Evolutionary conservation across 2,113 vertebrate genomes (phyloP), one percentile per base, ranked within the genome.

Genomic region (Delphinus delphis): DNA sequence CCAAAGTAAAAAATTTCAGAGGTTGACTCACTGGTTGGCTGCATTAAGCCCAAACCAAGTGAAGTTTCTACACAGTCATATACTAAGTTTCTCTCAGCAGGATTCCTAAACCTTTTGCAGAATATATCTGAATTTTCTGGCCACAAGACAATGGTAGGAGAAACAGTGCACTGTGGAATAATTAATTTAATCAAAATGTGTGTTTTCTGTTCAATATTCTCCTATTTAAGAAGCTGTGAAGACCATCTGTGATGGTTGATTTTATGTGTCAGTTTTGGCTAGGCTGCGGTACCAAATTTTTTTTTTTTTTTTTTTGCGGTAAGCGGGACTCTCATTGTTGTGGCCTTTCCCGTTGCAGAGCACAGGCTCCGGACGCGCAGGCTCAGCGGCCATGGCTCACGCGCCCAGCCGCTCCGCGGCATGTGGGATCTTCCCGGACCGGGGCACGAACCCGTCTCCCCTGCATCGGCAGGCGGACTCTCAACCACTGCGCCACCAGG

Each of bases 31-130:
- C 6, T 0, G 65, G 8, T 21, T 96, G 47, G 3, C 15, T 90
- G 1, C 26, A 60, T 38, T 96, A 95, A 93, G 95, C 97, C 93
- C 87, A 95, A 96, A 82, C 15, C 6, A 25, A 93, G 21, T 31
- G 63, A 63, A 85, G 31, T 87, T 74, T 5, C 0, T 65, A 13
- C 2, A 70, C 18, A 79, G 38, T 60, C 79, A 47, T 8, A 23
- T 41, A 73, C 8, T 87, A 63, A 86, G 5, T 81, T 65, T 77
- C 11, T 88, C 53, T 95, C 38, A 36, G 53, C 33, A 70, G 10
- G 17, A 81, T 38, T 60, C 28, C 36, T 38, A 87, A 89, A 21
- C 9, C 9, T 71, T 79, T 85, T 41, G 47, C 38, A 95, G 79
- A 65, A 92, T 65, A 0, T 1, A 2, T n/a, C 4, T 96, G 82